These are phyloP conservation scores for Aplysia californica DNA, from an alignment of 1,140 invertebrate species.

Conservation along the genomic window DNA sequence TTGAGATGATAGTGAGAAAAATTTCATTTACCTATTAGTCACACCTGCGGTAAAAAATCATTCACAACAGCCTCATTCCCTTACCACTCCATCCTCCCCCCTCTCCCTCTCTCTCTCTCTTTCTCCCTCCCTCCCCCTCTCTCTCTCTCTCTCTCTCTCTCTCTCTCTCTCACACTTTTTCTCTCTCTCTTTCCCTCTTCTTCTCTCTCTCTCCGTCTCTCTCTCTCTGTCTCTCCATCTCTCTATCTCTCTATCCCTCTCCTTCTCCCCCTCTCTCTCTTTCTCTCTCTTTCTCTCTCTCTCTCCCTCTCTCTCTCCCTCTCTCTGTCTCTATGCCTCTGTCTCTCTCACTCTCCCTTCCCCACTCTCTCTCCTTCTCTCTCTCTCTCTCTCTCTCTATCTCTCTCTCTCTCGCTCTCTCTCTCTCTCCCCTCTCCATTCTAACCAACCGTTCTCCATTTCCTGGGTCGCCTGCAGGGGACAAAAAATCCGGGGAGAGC, in stretches of 20 bases:
- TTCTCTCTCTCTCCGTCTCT: background rate
- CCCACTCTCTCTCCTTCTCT: background rate
- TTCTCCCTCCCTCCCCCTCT: conserved; percentile 15
- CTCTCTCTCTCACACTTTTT: too few species aligned
- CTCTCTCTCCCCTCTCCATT: background rate
- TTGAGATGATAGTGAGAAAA: too few species aligned
- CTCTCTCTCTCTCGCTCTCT: too few species aligned
- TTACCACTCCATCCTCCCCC: background rate
- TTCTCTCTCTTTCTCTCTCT: conserved; percentile 21
- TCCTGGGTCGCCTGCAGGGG: too few species aligned
- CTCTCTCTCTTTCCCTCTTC: background rate
- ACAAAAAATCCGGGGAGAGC: too few species aligned
- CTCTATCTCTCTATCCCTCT: background rate
- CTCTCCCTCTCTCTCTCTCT: conserved; percentile 22
- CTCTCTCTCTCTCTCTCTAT: too few species aligned
- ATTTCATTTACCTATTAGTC: too few species aligned
- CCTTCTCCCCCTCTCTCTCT: background rate
- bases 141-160: conserved; percentile 3
- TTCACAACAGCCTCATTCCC: too few species aligned
- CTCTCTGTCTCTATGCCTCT: too few species aligned
- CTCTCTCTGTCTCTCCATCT: background rate
- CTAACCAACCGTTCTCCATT: too few species aligned
- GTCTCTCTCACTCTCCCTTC: background rate
- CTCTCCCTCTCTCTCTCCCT: conserved; percentile 12
- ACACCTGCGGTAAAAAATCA: too few species aligned